Evolutionary conservation across 2,797 vertebrate species (phyloP), one percentile per base, ranked within the genome.

Genomic region (Labroides dimidiatus): DNA sequence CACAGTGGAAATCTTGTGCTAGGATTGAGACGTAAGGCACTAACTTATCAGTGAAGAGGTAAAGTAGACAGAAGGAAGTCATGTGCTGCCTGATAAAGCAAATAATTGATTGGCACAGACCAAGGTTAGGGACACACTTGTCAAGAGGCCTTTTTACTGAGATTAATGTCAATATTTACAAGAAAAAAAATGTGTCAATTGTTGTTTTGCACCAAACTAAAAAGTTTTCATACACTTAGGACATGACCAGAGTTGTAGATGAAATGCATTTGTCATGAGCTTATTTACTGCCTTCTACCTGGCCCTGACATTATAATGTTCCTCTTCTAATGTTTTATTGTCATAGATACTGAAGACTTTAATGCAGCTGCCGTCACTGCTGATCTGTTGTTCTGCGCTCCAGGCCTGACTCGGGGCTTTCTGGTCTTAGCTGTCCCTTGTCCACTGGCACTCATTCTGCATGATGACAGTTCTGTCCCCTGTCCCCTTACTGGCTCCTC

Each of bases 351-450:
- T 21, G 0, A 21, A 2, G 56, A 49, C 36, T 67, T 64, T 44
- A 69, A 75, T 55, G 69, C 80, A 80, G 83, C 85, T 80, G 84
- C 52, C 30, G 36, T 37, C 49, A 16, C 37, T 13, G 30, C 3
- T 78, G 55, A 61, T 86, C 82, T 53, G 20, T 33, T 59, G 42
- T 41, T 69, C 24, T 75, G 75, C 10, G 7, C 64, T 64, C 63
- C 57, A 49, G 49, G 50, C 50, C 24, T 10, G 43, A 72, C 73
- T 47, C 19, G 44, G 64, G 68, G 63, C 63, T 81, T 80, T 89
- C 54, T 67, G 69, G 80, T 85, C 73, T 87, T 86, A 87, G 71
- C 79, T 82, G 89, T 85, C 58, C 69, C 27, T 21, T 49, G 69
- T 68, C 68, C 69, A 15, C 62, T 77, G 89, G 61, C 75, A 65